Conservation (phyloP, 2,888 invertebrate species). For the Oscheius sp. region DNA sequence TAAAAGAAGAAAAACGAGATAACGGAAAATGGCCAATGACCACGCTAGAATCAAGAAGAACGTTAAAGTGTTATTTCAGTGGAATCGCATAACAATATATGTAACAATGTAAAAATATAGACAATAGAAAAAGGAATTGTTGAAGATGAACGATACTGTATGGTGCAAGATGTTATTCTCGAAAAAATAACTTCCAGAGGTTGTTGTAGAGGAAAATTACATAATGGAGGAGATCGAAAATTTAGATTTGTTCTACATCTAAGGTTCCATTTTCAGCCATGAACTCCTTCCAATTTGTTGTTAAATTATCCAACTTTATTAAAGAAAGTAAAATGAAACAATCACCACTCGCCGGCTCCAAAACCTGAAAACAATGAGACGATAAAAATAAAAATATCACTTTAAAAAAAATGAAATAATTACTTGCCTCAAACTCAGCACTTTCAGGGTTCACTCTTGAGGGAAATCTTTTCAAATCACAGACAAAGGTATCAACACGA, state of each 20-base stretch:
- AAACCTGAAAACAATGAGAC: conserved; percentile 49
- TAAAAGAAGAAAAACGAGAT: too few species aligned
- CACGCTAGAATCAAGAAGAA: too few species aligned
- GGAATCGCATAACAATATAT: too few species aligned
- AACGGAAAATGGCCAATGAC: too few species aligned
- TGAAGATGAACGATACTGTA: too few species aligned
- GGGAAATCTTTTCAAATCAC: conserved; percentile 64
- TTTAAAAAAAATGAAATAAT: too few species aligned
- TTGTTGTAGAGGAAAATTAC: conserved; percentile 8
- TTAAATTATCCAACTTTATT: conserved; percentile 65
- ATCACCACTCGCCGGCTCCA: conserved; percentile 67
- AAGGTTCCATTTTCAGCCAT: conserved; percentile 62
- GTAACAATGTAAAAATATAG: too few species aligned
- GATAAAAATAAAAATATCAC: too few species aligned
- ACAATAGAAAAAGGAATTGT: too few species aligned
- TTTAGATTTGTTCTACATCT: conserved; percentile 26
- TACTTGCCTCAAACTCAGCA: conserved; percentile 67
- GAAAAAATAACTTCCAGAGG: neutral
- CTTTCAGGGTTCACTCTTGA: conserved; percentile 67
- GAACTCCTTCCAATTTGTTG: conserved; percentile 68
- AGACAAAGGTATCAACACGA: conserved; percentile 56
- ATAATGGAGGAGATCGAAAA: neutral
- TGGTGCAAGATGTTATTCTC: too few species aligned
- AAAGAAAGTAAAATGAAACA: conserved; percentile 61
- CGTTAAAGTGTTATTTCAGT: too few species aligned